Percentiles rank a stretch among this genome's conserved stretches.
Evolutionary conservation across 2,797 vertebrate genomes (phyloP).

Genomic region (Alosa sapidissima): DNA sequence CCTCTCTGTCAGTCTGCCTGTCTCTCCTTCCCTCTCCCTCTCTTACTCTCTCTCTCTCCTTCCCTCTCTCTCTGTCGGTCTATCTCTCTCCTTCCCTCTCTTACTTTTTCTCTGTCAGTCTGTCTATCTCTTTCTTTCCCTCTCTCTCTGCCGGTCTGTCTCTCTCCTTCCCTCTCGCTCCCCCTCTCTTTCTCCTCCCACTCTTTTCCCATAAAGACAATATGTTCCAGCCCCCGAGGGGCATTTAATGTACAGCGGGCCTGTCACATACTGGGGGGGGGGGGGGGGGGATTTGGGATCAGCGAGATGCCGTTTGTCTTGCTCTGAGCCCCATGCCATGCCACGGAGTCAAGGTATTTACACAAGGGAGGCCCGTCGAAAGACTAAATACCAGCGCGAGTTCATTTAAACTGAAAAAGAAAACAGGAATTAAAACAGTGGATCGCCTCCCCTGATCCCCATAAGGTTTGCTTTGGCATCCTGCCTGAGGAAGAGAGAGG

Average conservation of each 20-base stretch:
- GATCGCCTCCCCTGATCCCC: background rate
- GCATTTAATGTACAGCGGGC: background rate
- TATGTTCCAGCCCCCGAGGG: conserved; percentile 9
- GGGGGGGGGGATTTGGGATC: background rate
- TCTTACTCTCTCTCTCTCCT: background rate
- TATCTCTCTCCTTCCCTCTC: too few species aligned
- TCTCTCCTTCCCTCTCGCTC: background rate
- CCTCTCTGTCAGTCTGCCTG: too few species aligned
- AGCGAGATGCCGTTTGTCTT: background rate
- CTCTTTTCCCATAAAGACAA: conserved; percentile 38
- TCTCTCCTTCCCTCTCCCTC: background rate
- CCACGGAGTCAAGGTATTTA: background rate
- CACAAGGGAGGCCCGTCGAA: background rate
- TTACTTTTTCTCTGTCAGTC: too few species aligned
- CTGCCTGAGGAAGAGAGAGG: background rate
- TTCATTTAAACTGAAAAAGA: conserved; percentile 22
- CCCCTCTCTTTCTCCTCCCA: conserved; percentile 22
- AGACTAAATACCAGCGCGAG: conserved; percentile 13
- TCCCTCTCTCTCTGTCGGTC: conserved; percentile 38
- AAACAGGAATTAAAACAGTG: conserved; percentile 24
- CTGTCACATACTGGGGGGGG: background rate
- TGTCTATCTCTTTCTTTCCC: too few species aligned
- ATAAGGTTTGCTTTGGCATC: background rate
- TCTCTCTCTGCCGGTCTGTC: too few species aligned
- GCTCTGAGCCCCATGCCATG: background rate